Evolutionary conservation across 2,888 invertebrate species (phyloP).

Genomic region (Cataglyphis rosenhaueri): DNA sequence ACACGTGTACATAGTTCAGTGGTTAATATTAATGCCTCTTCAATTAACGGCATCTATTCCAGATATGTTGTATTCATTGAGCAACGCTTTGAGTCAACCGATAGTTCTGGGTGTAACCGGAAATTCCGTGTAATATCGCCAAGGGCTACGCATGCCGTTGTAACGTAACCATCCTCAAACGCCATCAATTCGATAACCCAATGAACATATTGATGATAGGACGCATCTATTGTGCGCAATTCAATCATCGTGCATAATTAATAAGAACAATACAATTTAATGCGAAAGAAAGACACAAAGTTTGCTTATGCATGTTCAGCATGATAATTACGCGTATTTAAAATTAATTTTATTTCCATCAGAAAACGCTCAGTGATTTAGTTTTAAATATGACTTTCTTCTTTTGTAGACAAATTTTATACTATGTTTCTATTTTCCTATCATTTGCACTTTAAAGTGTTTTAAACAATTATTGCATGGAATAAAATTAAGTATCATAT

Average conservation of each 20-base stretch:
- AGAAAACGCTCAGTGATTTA: neutral
- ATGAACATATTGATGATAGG: constrained; percentile 63
- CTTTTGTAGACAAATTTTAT: neutral
- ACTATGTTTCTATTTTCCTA: neutral
- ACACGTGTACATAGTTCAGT: constrained; percentile 48
- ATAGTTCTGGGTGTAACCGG: constrained; percentile 54
- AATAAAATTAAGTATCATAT: neutral
- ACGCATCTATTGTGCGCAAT: constrained; percentile 60
- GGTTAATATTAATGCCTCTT: constrained; percentile 53
- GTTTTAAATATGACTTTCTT: neutral
- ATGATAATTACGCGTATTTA: constrained; percentile 2
- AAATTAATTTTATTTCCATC: neutral
- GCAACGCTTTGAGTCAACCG: constrained; percentile 51
- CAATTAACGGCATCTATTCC: constrained; percentile 49
- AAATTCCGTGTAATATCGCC: constrained; percentile 53
- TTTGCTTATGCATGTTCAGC: neutral
- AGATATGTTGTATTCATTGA: constrained; percentile 56
- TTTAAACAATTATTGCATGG: neutral
- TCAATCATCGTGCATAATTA: constrained; percentile 62
- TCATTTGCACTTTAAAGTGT: neutral
- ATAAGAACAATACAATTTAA: constrained; percentile 51
- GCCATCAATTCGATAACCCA: constrained; percentile 55
- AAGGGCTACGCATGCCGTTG: constrained; percentile 47
- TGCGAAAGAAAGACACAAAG: neutral
- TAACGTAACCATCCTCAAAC: constrained; percentile 55